Percentiles rank a stretch among this genome's conserved stretches.
These are phyloP conservation scores for Philereme transversata DNA, from an alignment of 2,888 invertebrate species.

Conservation along the genomic window DNA sequence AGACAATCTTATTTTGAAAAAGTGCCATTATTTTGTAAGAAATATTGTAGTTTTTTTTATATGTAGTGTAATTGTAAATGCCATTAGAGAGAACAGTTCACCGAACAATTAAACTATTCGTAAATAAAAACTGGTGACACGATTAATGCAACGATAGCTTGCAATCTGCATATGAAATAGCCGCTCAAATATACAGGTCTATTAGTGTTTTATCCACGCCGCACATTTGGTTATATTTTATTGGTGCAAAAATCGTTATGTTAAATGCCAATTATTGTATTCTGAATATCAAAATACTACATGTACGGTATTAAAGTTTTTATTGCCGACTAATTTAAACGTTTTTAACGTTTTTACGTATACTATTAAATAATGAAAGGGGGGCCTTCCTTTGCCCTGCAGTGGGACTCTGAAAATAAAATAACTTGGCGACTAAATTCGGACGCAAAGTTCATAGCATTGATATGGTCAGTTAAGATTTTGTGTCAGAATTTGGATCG, in stretches of 20 bases:
- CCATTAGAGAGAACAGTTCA: no score
- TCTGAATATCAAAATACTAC: slow-evolving; percentile 6
- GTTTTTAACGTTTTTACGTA: no score
- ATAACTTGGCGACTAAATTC: no score
- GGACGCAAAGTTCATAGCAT: no score
- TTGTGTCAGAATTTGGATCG: no score
- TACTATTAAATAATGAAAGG: no score
- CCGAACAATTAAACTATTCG: slow-evolving; percentile 9
- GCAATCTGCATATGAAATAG: slow-evolving; percentile 33
- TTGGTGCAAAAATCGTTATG: slow-evolving; percentile 16
- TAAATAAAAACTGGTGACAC: slow-evolving; percentile 11
- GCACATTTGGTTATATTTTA: slow-evolving; percentile 11
- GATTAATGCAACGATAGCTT: slow-evolving; percentile 21
- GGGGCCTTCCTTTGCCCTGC: no score
- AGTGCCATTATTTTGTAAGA: no score
- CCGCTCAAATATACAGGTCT: slow-evolving; percentile 23
- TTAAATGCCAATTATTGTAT: slow-evolving; percentile 14
- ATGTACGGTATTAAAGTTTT: slow-evolving; percentile 1
- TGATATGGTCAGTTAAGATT: no score
- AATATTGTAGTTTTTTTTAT: neutral
- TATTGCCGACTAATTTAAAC: neutral
- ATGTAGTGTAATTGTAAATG: neutral
- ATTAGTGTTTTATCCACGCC: slow-evolving; percentile 4
- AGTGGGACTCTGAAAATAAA: no score
- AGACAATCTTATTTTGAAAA: no score